Base-by-base conservation (phyloP, 1,140 invertebrate species). In the Cardiocondyla obscurior region DNA sequence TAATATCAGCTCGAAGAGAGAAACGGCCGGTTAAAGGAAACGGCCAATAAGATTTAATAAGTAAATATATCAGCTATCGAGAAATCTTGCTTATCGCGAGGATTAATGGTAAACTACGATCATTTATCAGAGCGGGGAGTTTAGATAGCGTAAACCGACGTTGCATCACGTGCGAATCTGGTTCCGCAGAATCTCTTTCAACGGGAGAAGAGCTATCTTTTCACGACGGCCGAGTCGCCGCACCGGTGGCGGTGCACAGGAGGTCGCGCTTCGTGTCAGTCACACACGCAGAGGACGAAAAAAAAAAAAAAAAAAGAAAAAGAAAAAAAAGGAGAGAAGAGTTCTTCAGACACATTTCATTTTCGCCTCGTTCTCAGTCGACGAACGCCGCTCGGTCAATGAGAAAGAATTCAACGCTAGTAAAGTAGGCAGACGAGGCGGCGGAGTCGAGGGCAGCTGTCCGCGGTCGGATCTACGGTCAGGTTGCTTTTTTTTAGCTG, bases 401-500 rank as follows among this genome's bases (percentile, higher is more conserved):
- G 62, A 79, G 46, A 33, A 67, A 79, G 74, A 79, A 79, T 67
- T 79, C 74, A 79, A 36, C 74, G 76, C 77, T 81, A 85, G 82
- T 51, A 53, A 64, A 62, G 22, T 58, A 46, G 67, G 42, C 46
- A 82, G 81, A 57, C 44, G 25, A 55, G 8, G 8, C 10, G 28
- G 44, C 3, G 22, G 5, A 7, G 22, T 30, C 12, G 42, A 55
- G 16, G 74, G 81, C 86, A 88, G 86, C 84, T 88, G 87, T 84
- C 60, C 74, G 55, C 69, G 65, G 36, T 62, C 74, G 81, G 69
- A 86, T 81, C 70, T 53, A 57, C 42, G 72, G 70, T 81, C 84
- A 74, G 53, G 83, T 81, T 85, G 33, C 79, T 84, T 72, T 82
- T 72, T 82, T 81, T 86, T 87, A 82, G 28, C 72, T 33, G 55